Conservation (phyloP, 2,113 vertebrate genomes). For the Cricetomys ansorgei region DNA sequence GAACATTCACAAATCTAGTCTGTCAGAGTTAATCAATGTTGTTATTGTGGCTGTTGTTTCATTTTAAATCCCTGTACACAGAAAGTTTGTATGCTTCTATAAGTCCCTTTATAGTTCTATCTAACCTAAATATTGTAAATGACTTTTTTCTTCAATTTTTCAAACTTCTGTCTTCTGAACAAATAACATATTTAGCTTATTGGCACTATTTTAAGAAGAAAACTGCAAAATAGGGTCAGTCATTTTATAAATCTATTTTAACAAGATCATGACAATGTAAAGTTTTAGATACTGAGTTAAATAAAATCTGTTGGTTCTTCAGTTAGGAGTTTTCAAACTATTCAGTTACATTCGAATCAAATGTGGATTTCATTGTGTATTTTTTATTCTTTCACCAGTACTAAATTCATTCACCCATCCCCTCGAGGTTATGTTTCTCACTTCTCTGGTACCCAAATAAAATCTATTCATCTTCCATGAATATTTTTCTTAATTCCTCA, state of each 20-base stretch:
- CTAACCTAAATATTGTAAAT: background rate
- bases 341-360: background rate
- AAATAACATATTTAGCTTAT: constrained; percentile 6
- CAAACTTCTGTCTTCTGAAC: background rate
- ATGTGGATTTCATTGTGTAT: background rate
- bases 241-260: constrained; percentile 14
- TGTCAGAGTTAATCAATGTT: background rate
- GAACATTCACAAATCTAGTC: background rate
- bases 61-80: background rate
- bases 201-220: constrained; percentile 8
- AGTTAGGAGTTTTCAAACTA: background rate
- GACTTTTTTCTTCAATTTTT: background rate
- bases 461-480: background rate
- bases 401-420: constrained; percentile 11
- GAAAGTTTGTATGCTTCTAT: background rate
- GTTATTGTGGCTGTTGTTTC: background rate
- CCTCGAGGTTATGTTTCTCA: background rate
- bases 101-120: background rate
- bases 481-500: background rate
- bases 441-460: background rate
- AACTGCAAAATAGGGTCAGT: background rate
- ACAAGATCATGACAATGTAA: constrained; percentile 8
- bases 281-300: background rate
- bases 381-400: background rate
- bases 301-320: constrained; percentile 32